These are phyloP conservation scores for Empidonax alnorum DNA, from an alignment of 2,113 vertebrate genomes.

Conservation along the genomic window DNA sequence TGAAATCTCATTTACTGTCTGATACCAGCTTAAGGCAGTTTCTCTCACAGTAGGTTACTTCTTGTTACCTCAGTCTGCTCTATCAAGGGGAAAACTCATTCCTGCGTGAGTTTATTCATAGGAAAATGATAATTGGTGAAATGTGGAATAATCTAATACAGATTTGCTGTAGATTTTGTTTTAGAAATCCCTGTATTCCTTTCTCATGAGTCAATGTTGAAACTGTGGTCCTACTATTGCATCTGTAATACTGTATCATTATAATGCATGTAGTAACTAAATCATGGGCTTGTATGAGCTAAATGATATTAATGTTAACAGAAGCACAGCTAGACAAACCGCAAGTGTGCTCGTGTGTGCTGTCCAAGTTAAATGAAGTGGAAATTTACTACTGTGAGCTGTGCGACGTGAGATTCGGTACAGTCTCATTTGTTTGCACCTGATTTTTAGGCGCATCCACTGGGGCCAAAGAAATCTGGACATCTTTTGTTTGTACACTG, in stretches of 20 bases:
- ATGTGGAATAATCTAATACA: background rate
- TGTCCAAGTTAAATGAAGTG: background rate
- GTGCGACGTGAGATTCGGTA: background rate
- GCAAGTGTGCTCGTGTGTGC: background rate
- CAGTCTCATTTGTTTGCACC: rapidly evolving
- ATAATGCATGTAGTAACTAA: background rate
- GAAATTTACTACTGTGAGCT: background rate
- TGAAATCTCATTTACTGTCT: background rate
- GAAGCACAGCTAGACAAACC: background rate
- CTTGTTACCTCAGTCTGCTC: background rate
- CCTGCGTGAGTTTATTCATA: background rate
- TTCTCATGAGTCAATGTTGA: background rate
- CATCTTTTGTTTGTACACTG: background rate
- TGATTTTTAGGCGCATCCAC: background rate
- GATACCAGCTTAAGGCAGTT: background rate
- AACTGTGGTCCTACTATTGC: background rate
- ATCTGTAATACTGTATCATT: background rate
- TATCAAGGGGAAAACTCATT: background rate
- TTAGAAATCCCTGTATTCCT: background rate
- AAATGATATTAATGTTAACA: background rate
- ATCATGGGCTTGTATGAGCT: background rate
- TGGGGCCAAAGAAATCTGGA: background rate
- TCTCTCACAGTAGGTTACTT: background rate
- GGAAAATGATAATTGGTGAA: background rate
- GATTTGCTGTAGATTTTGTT: background rate